Conservation (phyloP, 2,113 vertebrate species). For the Planiliza haematocheilus region DNA sequence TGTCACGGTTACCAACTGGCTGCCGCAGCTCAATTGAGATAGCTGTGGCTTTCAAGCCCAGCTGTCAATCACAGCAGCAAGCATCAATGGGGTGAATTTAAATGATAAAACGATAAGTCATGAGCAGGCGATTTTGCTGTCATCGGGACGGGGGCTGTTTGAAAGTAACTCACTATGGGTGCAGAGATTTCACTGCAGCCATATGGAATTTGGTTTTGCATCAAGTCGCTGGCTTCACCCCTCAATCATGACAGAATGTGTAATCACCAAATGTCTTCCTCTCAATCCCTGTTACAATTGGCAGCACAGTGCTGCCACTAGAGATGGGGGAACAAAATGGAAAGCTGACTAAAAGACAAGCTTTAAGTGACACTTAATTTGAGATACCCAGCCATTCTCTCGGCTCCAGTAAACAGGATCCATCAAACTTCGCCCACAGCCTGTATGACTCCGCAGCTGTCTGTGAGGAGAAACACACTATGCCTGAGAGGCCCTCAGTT, state of each 20-base stretch:
- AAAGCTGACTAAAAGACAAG: conserved; percentile 77
- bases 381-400: conserved; percentile 78
- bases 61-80: conserved; percentile 75
- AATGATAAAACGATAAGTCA: conserved; percentile 82
- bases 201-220: conserved; percentile 76
- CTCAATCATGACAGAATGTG: conserved; percentile 80
- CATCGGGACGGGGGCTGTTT: conserved; percentile 69
- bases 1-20: conserved; percentile 79
- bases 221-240: conserved; percentile 68
- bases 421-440: conserved; percentile 78
- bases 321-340: conserved; percentile 75
- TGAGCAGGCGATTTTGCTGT: conserved; percentile 75
- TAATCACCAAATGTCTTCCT: conserved; percentile 79
- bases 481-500: conserved; percentile 54
- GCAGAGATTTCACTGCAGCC: conserved; percentile 63
- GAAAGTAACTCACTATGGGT: conserved; percentile 61
- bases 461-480: conserved; percentile 54
- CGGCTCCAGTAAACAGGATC: conserved; percentile 78
- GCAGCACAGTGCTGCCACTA: conserved; percentile 74
- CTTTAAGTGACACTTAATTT: conserved; percentile 84
- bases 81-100: conserved; percentile 76
- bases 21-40: conserved; percentile 76
- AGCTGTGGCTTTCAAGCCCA: conserved; percentile 69
- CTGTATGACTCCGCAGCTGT: conserved; percentile 67
- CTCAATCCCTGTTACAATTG: conserved; percentile 77